Percentiles rank a stretch among this genome's conserved stretches.
These are phyloP conservation scores for Heteromurus nitidus DNA, from an alignment of 2,888 invertebrate species.

Conservation along the genomic window DNA sequence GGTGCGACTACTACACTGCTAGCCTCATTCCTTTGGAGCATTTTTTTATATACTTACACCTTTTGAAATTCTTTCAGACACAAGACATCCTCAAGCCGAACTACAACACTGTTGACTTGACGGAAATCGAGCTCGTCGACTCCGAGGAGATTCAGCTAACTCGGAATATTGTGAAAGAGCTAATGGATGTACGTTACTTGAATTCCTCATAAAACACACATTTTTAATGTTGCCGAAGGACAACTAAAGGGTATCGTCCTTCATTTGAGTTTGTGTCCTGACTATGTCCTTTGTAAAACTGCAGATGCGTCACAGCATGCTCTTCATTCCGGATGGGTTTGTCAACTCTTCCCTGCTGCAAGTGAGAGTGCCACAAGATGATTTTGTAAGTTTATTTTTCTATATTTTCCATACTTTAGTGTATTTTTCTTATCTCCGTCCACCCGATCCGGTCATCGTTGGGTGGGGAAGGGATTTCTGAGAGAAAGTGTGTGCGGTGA, in stretches of 20 bases:
- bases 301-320: slow-evolving; percentile 92
- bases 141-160: slow-evolving; percentile 85
- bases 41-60: no score
- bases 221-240: no score
- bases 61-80: slow-evolving; percentile 68
- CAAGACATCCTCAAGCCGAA: slow-evolving; percentile 95
- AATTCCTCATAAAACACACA: no score
- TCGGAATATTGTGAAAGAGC: slow-evolving; percentile 81
- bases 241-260: no score
- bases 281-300: no score
- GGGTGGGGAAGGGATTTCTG: no score
- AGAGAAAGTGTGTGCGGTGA: slow-evolving; percentile 3
- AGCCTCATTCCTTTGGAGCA: no score
- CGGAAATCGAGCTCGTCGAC: slow-evolving; percentile 93
- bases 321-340: slow-evolving; percentile 90
- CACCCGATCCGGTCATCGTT: no score
- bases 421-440: slow-evolving; percentile 73
- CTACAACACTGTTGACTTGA: slow-evolving; percentile 96
- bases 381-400: slow-evolving; percentile 82
- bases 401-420: neutral
- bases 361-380: slow-evolving; percentile 90
- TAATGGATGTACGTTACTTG: slow-evolving; percentile 61
- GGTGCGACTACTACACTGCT: no score
- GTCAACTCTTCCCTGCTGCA: slow-evolving; percentile 81
- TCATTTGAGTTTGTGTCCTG: no score